Evolutionary conservation across 1,140 invertebrate species (phyloP), one percentile per base, ranked within the genome.

Genomic region (Heliothis subflexa): DNA sequence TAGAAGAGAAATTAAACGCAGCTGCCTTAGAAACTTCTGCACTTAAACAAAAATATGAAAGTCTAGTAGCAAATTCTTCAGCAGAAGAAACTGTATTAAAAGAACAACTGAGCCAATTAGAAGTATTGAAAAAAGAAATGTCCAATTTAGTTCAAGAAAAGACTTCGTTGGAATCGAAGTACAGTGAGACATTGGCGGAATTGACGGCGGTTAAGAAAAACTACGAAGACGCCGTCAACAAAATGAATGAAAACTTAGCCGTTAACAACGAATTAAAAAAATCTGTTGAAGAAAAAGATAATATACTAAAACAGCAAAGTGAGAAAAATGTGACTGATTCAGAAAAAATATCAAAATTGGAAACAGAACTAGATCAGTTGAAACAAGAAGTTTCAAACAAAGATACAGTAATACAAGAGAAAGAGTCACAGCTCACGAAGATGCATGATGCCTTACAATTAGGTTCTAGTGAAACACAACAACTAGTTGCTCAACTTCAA

Each of bases 271-370:
- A 89, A 49, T 71, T 91, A 11, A 89, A 87, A 14, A 91, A 90
- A 79, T 59, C 82, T 13, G 79, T 93, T 52, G 83, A 89, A 57
- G 89, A 92, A 82, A 92, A 91, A 75, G 91, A 95, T 77, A 83
- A 91, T 59, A 94, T 95, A 62, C 74, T 95, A 70, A 92, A 95
- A 81, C 83, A 87, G 12, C 95, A 96, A 84, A 91, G 86, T 71
- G 94, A 96, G 45, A 95, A 95, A 85, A 83, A 94, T 55, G 90
- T 94, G 54, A 87, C 82, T 62, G 92, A 96, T 84, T 84, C 94
- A 62, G 86, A 78, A 28, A 89, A 89, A 83, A 80, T 85, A 50
- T 86, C 89, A 79, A 18, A 81, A 57, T 81, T 90, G 80, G 85
- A 91, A 86, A 85, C 85, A 71, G 91, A 93, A 83, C 83, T 93